Evolutionary conservation across 2,113 vertebrate genomes (phyloP).

Genomic region (Anguilla rostrata): DNA sequence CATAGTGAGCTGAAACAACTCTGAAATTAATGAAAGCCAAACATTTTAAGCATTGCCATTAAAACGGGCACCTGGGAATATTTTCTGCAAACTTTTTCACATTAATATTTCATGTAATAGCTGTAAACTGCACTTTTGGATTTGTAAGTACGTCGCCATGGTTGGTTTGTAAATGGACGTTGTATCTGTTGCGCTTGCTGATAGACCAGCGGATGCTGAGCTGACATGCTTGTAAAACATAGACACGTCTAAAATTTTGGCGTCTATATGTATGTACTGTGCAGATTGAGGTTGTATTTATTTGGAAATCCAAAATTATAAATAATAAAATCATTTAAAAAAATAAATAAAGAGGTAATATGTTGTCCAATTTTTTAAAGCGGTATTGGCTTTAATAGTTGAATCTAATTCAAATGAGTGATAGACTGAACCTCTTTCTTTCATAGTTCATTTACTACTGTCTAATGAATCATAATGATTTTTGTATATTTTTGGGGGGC

Average conservation of each 20-base stretch:
- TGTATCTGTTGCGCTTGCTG: background rate
- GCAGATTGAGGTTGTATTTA: too few species aligned
- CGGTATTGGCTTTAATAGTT: too few species aligned
- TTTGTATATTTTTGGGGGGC: too few species aligned
- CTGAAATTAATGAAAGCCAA: background rate
- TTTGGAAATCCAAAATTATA: background rate
- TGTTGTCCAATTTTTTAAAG: too few species aligned
- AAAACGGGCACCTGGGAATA: background rate
- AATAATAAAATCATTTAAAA: too few species aligned
- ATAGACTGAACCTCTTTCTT: too few species aligned
- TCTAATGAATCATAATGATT: too few species aligned
- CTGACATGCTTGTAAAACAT: background rate
- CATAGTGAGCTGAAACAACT: background rate
- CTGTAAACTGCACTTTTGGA: background rate
- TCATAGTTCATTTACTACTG: too few species aligned
- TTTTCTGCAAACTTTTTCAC: background rate
- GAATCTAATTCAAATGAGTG: too few species aligned
- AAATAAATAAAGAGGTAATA: too few species aligned
- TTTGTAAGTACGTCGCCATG: background rate
- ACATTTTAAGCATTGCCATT: background rate
- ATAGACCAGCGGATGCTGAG: background rate
- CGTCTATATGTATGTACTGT: background rate
- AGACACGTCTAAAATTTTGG: background rate
- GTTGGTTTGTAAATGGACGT: background rate
- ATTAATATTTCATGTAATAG: background rate